phyloP scores from a whole-genome alignment of 2,888 invertebrate genomes.

The Alentia gelatinosa region DNA sequence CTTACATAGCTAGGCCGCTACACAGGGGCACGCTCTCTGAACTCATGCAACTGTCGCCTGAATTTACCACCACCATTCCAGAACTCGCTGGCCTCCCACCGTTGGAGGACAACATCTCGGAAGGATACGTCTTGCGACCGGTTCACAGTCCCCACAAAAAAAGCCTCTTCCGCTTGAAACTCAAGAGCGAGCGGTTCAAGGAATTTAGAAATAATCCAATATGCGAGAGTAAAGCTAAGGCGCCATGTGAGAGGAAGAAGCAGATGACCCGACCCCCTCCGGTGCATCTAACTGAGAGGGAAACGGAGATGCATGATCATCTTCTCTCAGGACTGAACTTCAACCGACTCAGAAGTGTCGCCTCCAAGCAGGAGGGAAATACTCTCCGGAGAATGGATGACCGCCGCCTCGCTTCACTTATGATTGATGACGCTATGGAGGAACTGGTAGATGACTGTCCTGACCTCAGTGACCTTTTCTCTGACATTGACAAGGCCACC shows the following conservation, averaged over 20 bases:
- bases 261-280: neutral
- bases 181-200: neutral
- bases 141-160: neutral
- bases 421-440: neutral
- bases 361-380: neutral
- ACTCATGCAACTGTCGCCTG: neutral
- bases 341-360: neutral
- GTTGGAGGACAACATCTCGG: neutral
- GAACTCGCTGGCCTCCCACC: neutral
- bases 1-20: neutral
- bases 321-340: neutral
- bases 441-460: neutral
- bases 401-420: neutral
- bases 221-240: neutral
- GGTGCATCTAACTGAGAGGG: neutral
- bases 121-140: neutral
- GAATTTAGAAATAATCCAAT: neutral
- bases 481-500: slow-evolving; percentile 1
- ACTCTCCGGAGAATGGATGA: neutral
- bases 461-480: neutral
- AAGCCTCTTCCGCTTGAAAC: neutral
- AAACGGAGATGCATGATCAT: neutral
- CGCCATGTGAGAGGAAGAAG: neutral
- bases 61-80: slow-evolving; percentile 12
- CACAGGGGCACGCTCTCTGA: slow-evolving; percentile 18